Evolutionary conservation across 1,140 invertebrate species (phyloP).

Genomic region (Ruditapes philippinarum): DNA sequence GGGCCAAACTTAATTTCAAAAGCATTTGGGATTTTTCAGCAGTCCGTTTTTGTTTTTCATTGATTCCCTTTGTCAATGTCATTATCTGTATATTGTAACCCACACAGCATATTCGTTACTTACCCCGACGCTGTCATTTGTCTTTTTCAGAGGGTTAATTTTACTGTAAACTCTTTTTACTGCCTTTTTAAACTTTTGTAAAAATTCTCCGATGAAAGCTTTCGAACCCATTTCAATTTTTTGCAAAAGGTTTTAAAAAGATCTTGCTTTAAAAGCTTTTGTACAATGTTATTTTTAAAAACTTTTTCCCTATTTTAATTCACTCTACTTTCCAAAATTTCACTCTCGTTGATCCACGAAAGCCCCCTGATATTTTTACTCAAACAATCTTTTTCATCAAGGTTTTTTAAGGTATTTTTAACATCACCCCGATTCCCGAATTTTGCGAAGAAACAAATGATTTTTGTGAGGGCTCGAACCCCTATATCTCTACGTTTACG

Average conservation of each 20-base stretch:
- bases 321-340: no score
- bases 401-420: no score
- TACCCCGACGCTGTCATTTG: conserved; percentile 1
- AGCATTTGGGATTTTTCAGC: background rate
- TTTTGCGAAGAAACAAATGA: no score
- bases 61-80: background rate
- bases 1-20: background rate
- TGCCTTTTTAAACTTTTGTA: background rate
- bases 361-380: no score
- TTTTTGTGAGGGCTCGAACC: no score
- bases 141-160: background rate
- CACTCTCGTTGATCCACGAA: no score
- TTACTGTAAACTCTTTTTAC: background rate
- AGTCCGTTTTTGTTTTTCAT: background rate
- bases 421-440: no score
- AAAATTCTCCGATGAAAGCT: background rate
- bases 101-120: background rate
- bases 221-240: no score
- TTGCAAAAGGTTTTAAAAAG: background rate
- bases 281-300: no score
- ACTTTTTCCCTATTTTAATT: no score
- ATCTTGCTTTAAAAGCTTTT: background rate
- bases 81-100: conserved; percentile 3
- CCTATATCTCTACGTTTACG: no score
- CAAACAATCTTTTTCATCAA: no score